phyloP scores from a whole-genome alignment of 2,888 invertebrate genomes.

The Digitonthophagus gazella region DNA sequence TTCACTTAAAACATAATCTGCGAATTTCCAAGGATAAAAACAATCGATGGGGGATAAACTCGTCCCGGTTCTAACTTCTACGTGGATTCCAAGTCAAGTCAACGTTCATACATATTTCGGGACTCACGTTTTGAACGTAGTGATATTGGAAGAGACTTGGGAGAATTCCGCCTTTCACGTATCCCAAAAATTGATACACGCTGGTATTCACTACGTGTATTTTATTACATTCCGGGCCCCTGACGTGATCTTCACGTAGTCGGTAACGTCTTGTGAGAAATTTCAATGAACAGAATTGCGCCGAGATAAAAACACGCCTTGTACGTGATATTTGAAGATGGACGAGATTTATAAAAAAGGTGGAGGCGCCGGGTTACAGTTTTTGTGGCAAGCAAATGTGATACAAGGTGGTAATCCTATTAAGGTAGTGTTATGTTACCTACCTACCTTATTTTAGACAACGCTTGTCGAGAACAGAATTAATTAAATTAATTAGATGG shows the following conservation, averaged over 20 bases:
- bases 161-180: slow-evolving; percentile 16
- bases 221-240: slow-evolving; percentile 18
- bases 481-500: neutral
- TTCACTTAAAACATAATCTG: neutral
- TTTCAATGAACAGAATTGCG: neutral
- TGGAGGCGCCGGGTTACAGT: neutral
- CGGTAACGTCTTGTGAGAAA: neutral
- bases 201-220: slow-evolving; percentile 4
- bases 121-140: neutral
- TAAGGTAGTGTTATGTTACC: neutral
- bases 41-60: neutral
- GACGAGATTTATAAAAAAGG: neutral
- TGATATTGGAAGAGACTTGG: neutral
- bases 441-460: neutral
- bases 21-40: neutral
- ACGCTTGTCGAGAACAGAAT: neutral
- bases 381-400: neutral
- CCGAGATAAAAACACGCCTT: neutral
- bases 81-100: neutral
- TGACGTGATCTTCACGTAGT: slow-evolving; percentile 5
- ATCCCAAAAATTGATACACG: slow-evolving; percentile 19
- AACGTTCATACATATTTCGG: neutral
- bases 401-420: neutral
- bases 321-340: neutral
- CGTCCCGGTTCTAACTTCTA: neutral